Percentiles rank a stretch among this genome's conserved stretches.
These are phyloP conservation scores for Clamator glandarius DNA, from an alignment of 2,797 vertebrate genomes.

Conservation along the genomic window DNA sequence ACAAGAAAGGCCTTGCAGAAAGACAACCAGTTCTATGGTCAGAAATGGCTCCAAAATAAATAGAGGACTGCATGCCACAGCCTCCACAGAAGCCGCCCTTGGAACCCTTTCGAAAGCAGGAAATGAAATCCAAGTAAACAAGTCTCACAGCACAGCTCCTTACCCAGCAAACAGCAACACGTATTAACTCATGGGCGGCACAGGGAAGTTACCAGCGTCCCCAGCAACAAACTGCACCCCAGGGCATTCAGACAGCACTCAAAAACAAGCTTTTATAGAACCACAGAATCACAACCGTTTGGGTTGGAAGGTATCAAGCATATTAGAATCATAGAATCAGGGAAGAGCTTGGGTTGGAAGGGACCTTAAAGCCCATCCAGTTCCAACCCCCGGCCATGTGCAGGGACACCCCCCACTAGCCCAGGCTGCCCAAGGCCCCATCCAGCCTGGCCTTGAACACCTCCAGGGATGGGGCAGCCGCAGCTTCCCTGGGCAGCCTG, in stretches of 20 bases:
- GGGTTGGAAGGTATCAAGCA: too few species aligned
- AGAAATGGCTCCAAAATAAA: neutral
- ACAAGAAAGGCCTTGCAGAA: neutral
- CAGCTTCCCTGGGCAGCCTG: too few species aligned
- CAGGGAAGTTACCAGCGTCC: neutral
- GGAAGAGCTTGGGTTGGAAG: too few species aligned
- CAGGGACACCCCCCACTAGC: too few species aligned
- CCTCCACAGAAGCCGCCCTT: neutral
- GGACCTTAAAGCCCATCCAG: too few species aligned
- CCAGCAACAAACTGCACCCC: accelerated
- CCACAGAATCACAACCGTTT: too few species aligned
- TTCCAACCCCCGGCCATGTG: too few species aligned
- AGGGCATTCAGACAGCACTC: neutral
- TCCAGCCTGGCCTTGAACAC: too few species aligned
- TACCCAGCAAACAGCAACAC: neutral
- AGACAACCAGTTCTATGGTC: neutral
- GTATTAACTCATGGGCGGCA: accelerated
- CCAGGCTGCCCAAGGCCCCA: too few species aligned
- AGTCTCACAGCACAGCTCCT: neutral
- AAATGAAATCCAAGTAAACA: neutral
- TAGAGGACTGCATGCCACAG: accelerated
- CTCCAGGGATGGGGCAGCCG: too few species aligned
- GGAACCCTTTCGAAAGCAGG: neutral
- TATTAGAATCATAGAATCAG: too few species aligned
- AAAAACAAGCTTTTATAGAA: neutral